phyloP scores from a whole-genome alignment of 2,797 vertebrate species.

The Liparis tanakae region DNA sequence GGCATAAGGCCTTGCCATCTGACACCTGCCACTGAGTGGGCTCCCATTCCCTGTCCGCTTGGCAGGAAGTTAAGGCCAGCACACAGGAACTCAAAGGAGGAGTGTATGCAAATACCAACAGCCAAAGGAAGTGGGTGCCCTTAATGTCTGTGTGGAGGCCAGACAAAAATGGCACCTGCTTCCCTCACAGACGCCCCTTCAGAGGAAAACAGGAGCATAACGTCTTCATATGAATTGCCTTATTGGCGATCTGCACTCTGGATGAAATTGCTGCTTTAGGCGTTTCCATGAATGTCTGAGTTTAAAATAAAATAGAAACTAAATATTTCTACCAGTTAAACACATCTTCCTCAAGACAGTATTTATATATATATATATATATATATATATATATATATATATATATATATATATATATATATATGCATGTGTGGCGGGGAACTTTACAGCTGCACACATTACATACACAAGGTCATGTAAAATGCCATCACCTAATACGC shows the following conservation, averaged over 20 bases:
- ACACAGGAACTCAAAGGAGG: constrained; percentile 82
- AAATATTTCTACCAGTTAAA: constrained; percentile 1
- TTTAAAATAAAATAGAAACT: constrained; percentile 6
- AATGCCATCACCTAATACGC: constrained; percentile 41
- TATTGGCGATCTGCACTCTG: constrained; percentile 48
- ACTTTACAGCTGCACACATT: background rate
- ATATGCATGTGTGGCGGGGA: background rate
- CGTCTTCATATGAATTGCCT: constrained; percentile 67
- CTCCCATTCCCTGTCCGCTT: constrained; percentile 79
- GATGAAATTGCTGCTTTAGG: constrained; percentile 37
- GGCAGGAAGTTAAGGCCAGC: constrained; percentile 83
- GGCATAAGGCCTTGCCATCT: constrained; percentile 84
- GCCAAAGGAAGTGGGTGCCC: constrained; percentile 79
- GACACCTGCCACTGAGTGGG: constrained; percentile 87
- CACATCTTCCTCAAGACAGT: background rate
- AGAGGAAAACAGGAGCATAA: constrained; percentile 59
- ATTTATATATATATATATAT: no score
- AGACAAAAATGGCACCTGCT: constrained; percentile 81
- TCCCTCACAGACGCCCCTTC: constrained; percentile 77
- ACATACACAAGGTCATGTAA: constrained; percentile 18
- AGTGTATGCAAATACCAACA: constrained; percentile 77
- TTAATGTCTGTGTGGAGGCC: constrained; percentile 73
- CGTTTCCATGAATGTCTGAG: constrained; percentile 32
- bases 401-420: no score
- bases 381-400: no score